Evolutionary conservation across 2,113 vertebrate genomes (phyloP), one percentile per base, ranked within the genome.

Genomic region (Ageneiosus marmoratus): DNA sequence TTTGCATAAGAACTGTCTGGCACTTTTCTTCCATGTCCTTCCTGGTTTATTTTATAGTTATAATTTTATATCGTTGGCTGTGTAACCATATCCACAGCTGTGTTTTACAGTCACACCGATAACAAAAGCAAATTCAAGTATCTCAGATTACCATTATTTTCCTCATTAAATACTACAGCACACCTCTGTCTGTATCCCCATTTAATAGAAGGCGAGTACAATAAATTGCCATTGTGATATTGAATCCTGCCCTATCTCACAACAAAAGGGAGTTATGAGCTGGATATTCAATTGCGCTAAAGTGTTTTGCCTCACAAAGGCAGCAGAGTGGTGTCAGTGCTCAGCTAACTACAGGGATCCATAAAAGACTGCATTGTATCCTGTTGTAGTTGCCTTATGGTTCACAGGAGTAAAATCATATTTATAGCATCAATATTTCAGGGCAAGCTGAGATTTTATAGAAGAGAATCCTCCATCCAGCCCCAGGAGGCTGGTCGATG

Each of bases 391-490:
- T 63, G 80, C 56, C 37, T 73, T 32, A 76, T 12, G 44, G 62
- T 34, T 76, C 53, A 50, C 62, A 50, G 51, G 62, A 85, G 51
- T 83, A 73, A 80, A 73, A 89, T 86, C 60, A 58, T 53, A 75
- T 81, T 83, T 78, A 16, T 50, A 82, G 89, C 86, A 90, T 89
- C 81, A 37, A 86, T 90, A 88, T 83, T 80, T 82, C 74, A 85
- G 53, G 1, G 51, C 83, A 84, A 37, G 56, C 73, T 77, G 46
- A 77, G 74, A 58, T 88, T 88, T 87, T 81, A 86, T 87, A 72
- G 87, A 46, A 84, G 65, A 74, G 74, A 74, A 32, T 55, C 72
- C 86, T 80, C 70, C 79, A 53, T 13, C 41, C 51, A 75, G 34
- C 82, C 81, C 73, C 86, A 65, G 1, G 50, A 67, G 85, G 75